These are phyloP conservation scores for Phasia obesa DNA, from an alignment of 2,888 invertebrate species.

Conservation along the genomic window DNA sequence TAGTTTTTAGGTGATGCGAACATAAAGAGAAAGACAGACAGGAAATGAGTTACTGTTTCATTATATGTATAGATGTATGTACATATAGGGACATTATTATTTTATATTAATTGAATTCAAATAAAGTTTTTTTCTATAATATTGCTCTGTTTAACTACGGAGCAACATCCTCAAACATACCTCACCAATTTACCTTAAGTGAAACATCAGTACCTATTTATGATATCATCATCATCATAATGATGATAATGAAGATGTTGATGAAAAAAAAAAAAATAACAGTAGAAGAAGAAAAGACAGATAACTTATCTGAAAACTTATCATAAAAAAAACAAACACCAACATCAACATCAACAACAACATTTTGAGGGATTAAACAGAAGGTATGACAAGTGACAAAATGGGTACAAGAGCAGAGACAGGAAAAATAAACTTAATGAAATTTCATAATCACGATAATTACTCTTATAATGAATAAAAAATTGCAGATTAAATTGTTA, in stretches of 20 bases:
- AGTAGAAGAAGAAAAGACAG: not conserved
- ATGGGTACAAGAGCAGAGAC: not conserved
- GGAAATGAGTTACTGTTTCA: no score
- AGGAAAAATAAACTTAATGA: not conserved
- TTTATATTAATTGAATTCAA: no score
- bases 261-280: not conserved
- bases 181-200: not conserved
- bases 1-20: no score
- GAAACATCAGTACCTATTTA: not conserved
- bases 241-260: not conserved
- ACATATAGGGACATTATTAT: no score
- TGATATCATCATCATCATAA: not conserved
- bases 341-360: slow-evolving; percentile 5
- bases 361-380: slow-evolving; percentile 32
- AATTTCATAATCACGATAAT: slow-evolving; percentile 14
- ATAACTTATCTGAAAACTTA: slow-evolving; percentile 35
- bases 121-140: no score
- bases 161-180: not conserved
- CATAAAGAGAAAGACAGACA: no score
- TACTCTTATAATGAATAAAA: not conserved
- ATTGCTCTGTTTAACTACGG: no score
- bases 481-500: not conserved
- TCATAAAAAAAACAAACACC: slow-evolving; percentile 7
- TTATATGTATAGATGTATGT: no score
- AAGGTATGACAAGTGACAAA: slow-evolving; percentile 48